phyloP scores from a whole-genome alignment of 2,113 vertebrate genomes.

The Sturnus vulgaris region DNA sequence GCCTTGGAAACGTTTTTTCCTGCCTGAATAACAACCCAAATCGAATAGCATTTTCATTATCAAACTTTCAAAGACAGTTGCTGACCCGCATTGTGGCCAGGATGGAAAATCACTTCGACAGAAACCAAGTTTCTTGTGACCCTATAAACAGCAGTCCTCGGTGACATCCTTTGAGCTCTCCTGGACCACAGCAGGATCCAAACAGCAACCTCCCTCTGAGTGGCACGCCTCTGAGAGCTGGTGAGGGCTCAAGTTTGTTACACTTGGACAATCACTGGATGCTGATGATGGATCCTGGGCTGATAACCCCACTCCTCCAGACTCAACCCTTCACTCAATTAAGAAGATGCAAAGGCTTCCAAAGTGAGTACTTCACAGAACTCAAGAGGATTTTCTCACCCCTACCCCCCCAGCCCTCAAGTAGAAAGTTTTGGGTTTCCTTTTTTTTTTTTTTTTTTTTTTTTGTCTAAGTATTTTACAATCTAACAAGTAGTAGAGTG shows the following conservation, averaged over 20 bases:
- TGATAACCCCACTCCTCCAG: background rate
- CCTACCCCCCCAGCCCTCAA: rapidly evolving
- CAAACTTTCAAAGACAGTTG: background rate
- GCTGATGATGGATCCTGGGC: too few relatives aligned
- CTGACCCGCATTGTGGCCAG: rapidly evolving
- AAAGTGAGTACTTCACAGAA: background rate
- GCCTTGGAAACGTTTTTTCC: background rate
- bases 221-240: rapidly evolving
- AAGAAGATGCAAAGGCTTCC: background rate
- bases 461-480: background rate
- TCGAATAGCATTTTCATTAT: rapidly evolving
- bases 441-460: rapidly evolving
- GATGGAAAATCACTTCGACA: background rate
- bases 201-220: background rate
- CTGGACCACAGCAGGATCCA: background rate
- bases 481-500: background rate
- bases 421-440: background rate
- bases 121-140: background rate
- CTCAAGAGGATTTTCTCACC: background rate
- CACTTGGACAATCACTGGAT: background rate
- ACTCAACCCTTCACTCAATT: background rate
- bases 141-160: background rate
- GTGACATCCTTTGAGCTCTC: background rate
- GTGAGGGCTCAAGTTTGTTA: background rate
- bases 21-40: background rate